Evolutionary conservation across 1,140 invertebrate genomes (phyloP), one percentile per base, ranked within the genome.

Genomic region (Dreissena rostriformis): DNA sequence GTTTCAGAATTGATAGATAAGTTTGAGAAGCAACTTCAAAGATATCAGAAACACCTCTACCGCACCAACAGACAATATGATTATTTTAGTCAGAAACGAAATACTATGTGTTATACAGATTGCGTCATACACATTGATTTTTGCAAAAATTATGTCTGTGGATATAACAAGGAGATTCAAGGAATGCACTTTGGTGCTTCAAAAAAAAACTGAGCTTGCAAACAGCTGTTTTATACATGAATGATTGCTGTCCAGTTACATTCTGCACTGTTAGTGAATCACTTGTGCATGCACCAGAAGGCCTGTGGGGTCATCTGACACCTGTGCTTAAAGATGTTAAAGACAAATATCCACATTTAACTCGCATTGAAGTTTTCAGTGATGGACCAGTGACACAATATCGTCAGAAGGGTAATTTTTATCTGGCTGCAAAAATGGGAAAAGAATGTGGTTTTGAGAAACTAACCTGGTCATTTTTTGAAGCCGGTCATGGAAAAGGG

Each of bases 401-500:
- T 55, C 68, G 65, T 26, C 82, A 84, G 51, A 84, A 86, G 66
- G 67, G 57, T 4, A 78, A 87, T 55, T 89, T 89, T 74, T 89
- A 77, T 65, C 24, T 85, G 28, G 51, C 80, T 28, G 80, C 84
- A 39, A 66, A 26, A 22, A 70, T 80, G 52, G 15, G 61, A 65
- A 68, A 28, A 28, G 19, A 73, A 14, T 52, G 39, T 6, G 83
- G 83, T 15, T 85, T 85, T 79, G 26, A 74, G 15, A 52, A 76
- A 12, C 28, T 85, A 15, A 89, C 90, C 12, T 94, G 93, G 93
- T 93, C 92, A 85, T 94, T 90, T 86, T 91, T 86, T 73, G 93
- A 93, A 89, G 88, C 92, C 28, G 93, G 93, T n/a, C 93, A 94
- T 91, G 93, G 94, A 14, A 94, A 94, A 86, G 94, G 93, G 11